phyloP scores from a whole-genome alignment of 2,113 vertebrate genomes.

The Tor tambroides region DNA sequence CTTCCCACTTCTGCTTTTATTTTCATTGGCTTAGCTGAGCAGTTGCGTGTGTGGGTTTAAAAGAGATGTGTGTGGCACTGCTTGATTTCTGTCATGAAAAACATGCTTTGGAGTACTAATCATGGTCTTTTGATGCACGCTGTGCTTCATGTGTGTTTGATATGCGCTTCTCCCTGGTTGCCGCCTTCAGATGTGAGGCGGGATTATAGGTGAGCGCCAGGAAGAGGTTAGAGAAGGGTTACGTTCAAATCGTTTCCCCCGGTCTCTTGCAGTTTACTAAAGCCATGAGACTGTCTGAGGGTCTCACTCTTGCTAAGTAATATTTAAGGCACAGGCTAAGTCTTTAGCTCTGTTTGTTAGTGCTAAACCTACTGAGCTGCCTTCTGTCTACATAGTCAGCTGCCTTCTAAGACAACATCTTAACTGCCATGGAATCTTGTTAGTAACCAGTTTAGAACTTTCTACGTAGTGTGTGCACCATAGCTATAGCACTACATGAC shows the following conservation, averaged over 20 bases:
- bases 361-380: conserved; percentile 7
- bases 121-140: background rate
- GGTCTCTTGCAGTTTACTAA: background rate
- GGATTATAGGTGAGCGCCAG: conserved; percentile 26
- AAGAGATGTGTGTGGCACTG: background rate
- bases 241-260: background rate
- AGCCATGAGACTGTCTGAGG: background rate
- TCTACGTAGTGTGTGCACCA: background rate
- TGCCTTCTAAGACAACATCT: background rate
- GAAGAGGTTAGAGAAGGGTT: conserved; percentile 35
- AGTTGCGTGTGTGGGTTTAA: background rate
- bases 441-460: background rate
- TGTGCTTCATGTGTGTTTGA: conserved; percentile 15
- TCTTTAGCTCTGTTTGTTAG: background rate
- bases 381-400: background rate
- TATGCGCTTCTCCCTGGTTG: background rate
- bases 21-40: background rate
- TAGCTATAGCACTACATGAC: background rate
- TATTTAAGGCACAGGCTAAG: conserved; percentile 8
- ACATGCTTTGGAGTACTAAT: conserved; percentile 23
- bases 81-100: background rate
- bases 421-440: background rate
- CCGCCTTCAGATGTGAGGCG: conserved; percentile 3
- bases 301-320: background rate
- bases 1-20: background rate